Conservation (phyloP, 2,113 vertebrate species). For the Halichoerus grypus region DNA sequence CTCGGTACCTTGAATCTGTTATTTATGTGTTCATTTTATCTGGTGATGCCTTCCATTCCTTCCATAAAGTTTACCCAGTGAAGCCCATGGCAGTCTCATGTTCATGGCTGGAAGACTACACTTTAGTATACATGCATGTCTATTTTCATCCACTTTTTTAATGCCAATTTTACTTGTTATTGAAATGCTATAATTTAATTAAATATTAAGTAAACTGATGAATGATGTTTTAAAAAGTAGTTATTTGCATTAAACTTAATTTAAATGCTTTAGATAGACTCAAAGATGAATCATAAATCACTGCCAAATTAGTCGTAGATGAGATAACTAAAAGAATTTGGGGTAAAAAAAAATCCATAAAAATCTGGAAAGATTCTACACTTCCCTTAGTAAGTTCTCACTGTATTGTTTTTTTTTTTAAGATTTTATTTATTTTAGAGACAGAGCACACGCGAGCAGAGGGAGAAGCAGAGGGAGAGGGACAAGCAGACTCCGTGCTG, state of each 20-base stretch:
- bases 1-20: background rate
- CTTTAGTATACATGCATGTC: background rate
- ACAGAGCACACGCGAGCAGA: rapidly evolving
- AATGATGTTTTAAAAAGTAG: background rate
- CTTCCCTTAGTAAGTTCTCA: background rate
- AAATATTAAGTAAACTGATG: background rate
- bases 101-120: background rate
- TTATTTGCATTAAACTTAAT: conserved; percentile 2
- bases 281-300: background rate
- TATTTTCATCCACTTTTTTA: background rate
- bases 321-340: background rate
- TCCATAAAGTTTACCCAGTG: background rate
- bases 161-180: background rate
- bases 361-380: background rate
- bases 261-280: conserved; percentile 3
- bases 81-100: background rate
- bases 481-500: background rate
- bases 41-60: background rate
- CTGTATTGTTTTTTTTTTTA: background rate
- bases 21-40: background rate
- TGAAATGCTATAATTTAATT: background rate
- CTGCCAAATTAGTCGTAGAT: background rate
- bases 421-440: background rate
- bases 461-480: background rate
- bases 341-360: background rate